Evolutionary conservation across 37 sponge, comb jelly and placozoan species (phyloP).

Genomic region (Crambe crambe): DNA sequence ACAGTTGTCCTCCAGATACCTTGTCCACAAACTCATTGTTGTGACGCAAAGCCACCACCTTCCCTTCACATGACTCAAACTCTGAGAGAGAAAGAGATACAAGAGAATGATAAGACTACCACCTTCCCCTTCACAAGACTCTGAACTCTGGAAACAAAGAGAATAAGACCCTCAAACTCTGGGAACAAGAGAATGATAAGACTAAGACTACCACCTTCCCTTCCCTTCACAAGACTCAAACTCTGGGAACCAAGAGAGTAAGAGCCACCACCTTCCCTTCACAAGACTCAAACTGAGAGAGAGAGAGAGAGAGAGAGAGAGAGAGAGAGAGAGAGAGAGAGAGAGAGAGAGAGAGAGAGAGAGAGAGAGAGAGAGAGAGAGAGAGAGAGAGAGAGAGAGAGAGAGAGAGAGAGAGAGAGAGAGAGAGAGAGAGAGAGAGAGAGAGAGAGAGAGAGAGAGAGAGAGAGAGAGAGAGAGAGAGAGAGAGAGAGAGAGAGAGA

Average conservation of each 20-base stretch:
- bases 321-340: constrained; percentile 9
- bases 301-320: background rate
- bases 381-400: constrained; percentile 3
- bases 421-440: constrained; percentile 4
- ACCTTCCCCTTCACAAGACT: background rate
- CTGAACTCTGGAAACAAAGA: background rate
- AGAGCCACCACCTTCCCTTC: background rate
- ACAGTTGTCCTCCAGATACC: constrained; percentile 67
- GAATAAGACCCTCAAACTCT: background rate
- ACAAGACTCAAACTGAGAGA: background rate
- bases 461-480: constrained; percentile 4
- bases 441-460: constrained; percentile 2
- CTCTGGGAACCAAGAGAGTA: background rate
- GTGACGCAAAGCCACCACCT: constrained; percentile 79
- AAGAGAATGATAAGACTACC: too few relatives aligned
- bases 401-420: constrained; percentile 2
- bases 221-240: background rate
- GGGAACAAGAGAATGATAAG: too few relatives aligned
- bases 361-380: constrained; percentile 3
- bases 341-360: constrained; percentile 3
- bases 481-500: constrained; percentile 3
- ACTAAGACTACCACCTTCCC: too few relatives aligned
- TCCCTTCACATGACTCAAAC: constrained; percentile 71
- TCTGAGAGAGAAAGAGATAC: constrained; percentile 42
- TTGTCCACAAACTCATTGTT: constrained; percentile 84